Conservation (phyloP, 2,113 vertebrate genomes). For the Ptyas mucosa region DNA sequence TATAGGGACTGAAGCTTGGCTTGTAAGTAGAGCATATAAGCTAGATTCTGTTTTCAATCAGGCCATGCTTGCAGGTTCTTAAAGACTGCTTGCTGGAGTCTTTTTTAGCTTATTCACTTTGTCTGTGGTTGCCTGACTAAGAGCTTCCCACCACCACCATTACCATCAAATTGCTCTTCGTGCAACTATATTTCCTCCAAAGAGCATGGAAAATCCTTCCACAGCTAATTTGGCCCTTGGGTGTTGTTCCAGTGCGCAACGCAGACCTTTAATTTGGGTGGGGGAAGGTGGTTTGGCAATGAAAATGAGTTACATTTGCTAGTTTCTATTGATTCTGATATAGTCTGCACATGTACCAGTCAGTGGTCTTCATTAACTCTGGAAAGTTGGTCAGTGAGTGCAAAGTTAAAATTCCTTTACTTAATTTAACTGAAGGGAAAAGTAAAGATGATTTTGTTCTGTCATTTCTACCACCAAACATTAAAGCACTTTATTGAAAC, state of each 20-base stretch:
- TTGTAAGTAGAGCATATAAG: background rate
- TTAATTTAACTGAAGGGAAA: conserved; percentile 55
- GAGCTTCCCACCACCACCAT: background rate
- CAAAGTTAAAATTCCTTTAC: conserved; percentile 63
- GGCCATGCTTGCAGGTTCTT: background rate
- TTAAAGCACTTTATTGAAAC: conserved; percentile 42
- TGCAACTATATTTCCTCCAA: background rate
- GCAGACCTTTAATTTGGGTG: background rate
- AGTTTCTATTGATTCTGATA: conserved; percentile 41
- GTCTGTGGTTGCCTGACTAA: background rate
- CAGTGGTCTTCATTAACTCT: conserved; percentile 58
- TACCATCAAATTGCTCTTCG: background rate
- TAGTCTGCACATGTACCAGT: conserved; percentile 46
- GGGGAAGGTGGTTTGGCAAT: background rate
- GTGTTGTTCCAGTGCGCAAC: conserved; percentile 8
- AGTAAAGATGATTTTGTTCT: conserved; percentile 54
- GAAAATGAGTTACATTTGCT: conserved; percentile 39
- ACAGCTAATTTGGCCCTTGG: background rate
- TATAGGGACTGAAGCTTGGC: background rate
- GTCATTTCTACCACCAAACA: conserved; percentile 56
- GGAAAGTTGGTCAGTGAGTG: conserved; percentile 43
- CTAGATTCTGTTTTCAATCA: background rate
- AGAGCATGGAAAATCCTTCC: conserved; percentile 2
- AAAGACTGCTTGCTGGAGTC: background rate
- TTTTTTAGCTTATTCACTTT: background rate